Conservation (phyloP, 2,113 vertebrate genomes). For the Lutjanus erythropterus region DNA sequence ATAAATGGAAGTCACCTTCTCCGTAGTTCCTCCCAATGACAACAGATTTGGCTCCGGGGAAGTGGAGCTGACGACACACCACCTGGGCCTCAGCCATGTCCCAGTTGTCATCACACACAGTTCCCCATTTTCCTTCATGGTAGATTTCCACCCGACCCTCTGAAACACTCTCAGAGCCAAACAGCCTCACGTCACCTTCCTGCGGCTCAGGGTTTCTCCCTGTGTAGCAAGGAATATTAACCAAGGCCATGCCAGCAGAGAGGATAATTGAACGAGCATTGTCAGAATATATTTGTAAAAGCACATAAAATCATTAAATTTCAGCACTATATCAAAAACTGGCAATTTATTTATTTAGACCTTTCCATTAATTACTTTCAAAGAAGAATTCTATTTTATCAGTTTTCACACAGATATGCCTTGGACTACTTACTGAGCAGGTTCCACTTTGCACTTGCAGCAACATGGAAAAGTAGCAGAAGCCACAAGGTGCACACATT, state of each 20-base stretch:
- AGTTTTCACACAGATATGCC: too few species aligned
- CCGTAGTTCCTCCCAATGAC: conserved; percentile 67
- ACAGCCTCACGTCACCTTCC: conserved; percentile 77
- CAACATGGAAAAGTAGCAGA: conserved; percentile 63
- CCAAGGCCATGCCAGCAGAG: neutral
- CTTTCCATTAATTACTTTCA: neutral
- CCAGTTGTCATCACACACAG: conserved; percentile 88
- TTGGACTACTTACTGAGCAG: conserved; percentile 70
- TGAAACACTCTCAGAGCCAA: conserved; percentile 4
- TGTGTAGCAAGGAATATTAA: neutral
- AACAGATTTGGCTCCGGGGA: conserved; percentile 74
- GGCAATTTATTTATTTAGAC: neutral
- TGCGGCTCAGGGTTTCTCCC: neutral
- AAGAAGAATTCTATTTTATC: neutral
- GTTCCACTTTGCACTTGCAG: conserved; percentile 16
- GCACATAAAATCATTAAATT: neutral
- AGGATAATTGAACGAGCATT: neutral
- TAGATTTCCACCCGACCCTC: conserved; percentile 88
- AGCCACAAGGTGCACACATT: conserved; percentile 38
- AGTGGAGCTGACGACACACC: conserved; percentile 86
- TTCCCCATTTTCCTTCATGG: conserved; percentile 86
- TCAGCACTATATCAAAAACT: neutral
- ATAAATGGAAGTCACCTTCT: conserved; percentile 74
- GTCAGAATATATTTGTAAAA: neutral
- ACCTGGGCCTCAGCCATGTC: conserved; percentile 82